phyloP scores from a whole-genome alignment of 2,888 invertebrate species.

The Luffia ferchaultella region DNA sequence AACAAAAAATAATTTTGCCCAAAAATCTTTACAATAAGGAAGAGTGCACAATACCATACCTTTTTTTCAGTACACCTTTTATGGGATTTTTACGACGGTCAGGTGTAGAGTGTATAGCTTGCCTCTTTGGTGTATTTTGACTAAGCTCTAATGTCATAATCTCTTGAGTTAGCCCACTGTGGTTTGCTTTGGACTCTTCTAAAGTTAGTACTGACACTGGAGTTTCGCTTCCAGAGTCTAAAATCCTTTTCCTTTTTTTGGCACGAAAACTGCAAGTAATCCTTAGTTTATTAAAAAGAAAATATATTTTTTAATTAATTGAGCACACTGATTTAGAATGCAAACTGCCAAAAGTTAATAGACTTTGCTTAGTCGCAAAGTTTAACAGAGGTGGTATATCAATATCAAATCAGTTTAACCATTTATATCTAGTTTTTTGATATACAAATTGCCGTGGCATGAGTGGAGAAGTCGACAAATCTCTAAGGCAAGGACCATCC shows the following conservation, averaged over 20 bases:
- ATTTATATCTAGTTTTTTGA: too few species aligned
- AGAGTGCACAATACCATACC: conserved; percentile 32
- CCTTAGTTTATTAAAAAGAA: neutral
- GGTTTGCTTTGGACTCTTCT: conserved; percentile 46
- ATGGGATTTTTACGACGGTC: conserved; percentile 59
- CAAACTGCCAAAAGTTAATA: too few species aligned
- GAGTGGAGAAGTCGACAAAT: too few species aligned
- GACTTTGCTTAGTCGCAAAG: too few species aligned
- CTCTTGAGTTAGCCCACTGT: conserved; percentile 76
- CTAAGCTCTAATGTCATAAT: conserved; percentile 72
- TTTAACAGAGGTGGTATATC: too few species aligned
- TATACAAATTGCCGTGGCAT: too few species aligned
- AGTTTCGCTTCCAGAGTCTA: conserved; percentile 54
- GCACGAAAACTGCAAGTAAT: conserved; percentile 45
- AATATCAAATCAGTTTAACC: neutral
- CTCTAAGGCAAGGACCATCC: too few species aligned
- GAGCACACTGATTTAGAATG: too few species aligned
- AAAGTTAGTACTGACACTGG: conserved; percentile 50
- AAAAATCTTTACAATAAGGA: too few species aligned
- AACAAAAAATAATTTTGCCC: too few species aligned
- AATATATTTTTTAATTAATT: too few species aligned
- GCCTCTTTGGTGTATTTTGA: conserved; percentile 72
- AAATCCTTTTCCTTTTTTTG: conserved; percentile 68
- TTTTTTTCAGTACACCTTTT: conserved; percentile 69
- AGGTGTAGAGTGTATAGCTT: conserved; percentile 57